These are phyloP conservation scores for Melanophora roralis DNA, from an alignment of 2,888 invertebrate species.

Conservation along the genomic window DNA sequence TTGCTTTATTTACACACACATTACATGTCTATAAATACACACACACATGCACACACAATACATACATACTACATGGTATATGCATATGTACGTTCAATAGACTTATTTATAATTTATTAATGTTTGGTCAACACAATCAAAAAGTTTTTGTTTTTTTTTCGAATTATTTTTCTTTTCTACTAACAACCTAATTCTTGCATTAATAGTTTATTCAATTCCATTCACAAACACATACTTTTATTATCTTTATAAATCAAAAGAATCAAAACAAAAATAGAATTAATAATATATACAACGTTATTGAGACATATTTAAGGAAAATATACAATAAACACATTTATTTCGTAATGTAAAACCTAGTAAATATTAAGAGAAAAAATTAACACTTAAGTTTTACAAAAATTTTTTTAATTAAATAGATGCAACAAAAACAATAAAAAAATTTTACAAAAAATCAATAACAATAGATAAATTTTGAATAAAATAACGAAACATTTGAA, in stretches of 20 bases:
- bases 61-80: too few species aligned
- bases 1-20: too few species aligned
- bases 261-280: not conserved
- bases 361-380: conserved; percentile 31
- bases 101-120: too few species aligned
- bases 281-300: conserved; percentile 47
- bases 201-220: too few species aligned
- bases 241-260: too few species aligned
- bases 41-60: too few species aligned
- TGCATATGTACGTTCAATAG: too few species aligned
- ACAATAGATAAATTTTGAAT: too few species aligned
- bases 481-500: too few species aligned
- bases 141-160: not conserved
- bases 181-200: too few species aligned
- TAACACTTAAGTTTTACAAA: conserved; percentile 3
- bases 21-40: too few species aligned
- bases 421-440: conserved; percentile 13
- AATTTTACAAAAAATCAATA: not conserved
- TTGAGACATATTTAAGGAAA: conserved; percentile 63
- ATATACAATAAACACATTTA: conserved; percentile 53
- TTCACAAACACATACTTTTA: too few species aligned
- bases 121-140: not conserved
- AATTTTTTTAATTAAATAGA: not conserved
- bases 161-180: not conserved
- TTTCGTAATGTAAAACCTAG: not conserved